Percentiles rank a stretch among this genome's conserved stretches.
Evolutionary conservation across 2,113 vertebrate genomes (phyloP).

Genomic region (Ailuropoda melanoleuca): DNA sequence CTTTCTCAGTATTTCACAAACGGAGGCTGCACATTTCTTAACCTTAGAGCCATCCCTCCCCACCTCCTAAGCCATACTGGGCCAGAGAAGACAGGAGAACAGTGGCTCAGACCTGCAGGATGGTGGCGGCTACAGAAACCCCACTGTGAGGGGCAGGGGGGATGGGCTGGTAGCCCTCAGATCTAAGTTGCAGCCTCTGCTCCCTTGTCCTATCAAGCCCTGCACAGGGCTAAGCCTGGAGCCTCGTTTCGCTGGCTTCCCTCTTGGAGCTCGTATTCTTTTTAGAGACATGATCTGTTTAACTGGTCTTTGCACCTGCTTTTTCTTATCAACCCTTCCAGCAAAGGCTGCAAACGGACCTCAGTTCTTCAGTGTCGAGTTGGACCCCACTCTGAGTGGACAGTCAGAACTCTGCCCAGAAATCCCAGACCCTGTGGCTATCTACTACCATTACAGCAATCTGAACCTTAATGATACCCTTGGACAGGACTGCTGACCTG

Average conservation of each 20-base stretch:
- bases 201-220: background rate
- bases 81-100: background rate
- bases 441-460: accelerated
- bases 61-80: accelerated
- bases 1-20: background rate
- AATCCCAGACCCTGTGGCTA: background rate
- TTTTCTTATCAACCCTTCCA: background rate
- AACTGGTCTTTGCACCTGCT: background rate
- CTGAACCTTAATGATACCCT: background rate
- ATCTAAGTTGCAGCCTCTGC: accelerated
- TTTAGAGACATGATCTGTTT: background rate
- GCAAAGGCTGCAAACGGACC: background rate
- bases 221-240: accelerated
- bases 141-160: background rate
- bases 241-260: background rate
- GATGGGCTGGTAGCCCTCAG: background rate
- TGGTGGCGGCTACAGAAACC: background rate
- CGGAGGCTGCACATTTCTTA: background rate
- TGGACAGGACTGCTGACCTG: background rate
- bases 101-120: background rate
- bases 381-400: background rate
- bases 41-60: accelerated
- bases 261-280: background rate
- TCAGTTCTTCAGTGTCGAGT: background rate
- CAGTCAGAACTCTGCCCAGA: background rate